Evolutionary conservation across 2,888 invertebrate species (phyloP).

Genomic region (Linnaemya tessellans): DNA sequence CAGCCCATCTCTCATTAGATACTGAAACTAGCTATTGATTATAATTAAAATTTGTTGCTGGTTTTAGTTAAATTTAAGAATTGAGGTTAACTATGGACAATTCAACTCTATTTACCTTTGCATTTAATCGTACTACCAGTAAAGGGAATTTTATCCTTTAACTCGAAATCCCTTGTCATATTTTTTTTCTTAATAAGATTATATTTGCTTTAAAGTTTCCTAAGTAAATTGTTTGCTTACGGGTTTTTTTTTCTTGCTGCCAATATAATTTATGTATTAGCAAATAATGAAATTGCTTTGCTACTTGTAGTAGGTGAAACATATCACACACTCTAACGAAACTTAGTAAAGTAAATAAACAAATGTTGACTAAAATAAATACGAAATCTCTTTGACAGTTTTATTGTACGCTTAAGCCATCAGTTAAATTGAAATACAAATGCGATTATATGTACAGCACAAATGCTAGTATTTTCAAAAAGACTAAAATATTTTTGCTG

Average conservation of each 20-base stretch:
- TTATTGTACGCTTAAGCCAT: slow-evolving; percentile 65
- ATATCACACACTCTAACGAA: neutral
- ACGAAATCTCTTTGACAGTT: slow-evolving; percentile 67
- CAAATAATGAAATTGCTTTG: slow-evolving; percentile 2
- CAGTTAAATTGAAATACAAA: slow-evolving; percentile 68
- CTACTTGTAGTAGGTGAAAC: slow-evolving; percentile 18
- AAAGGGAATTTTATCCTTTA: neutral
- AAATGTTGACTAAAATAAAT: slow-evolving; percentile 9
- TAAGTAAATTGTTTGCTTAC: neutral
- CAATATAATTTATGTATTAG: slow-evolving; percentile 11
- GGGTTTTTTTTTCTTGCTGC: neutral
- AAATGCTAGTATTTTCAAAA: slow-evolving; percentile 18
- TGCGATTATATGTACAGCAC: slow-evolving; percentile 36
- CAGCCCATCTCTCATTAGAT: too few relatives aligned
- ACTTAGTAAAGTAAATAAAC: slow-evolving; percentile 4
- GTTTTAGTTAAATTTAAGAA: too few relatives aligned
- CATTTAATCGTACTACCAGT: too few relatives aligned
- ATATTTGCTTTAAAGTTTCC: neutral
- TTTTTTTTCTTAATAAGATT: neutral
- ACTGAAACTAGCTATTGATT: too few relatives aligned
- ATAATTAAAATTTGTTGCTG: too few relatives aligned
- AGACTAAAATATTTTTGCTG: neutral
- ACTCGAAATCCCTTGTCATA: neutral
- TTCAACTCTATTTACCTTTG: neutral
- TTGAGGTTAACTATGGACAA: too few relatives aligned